phyloP scores from a whole-genome alignment of 2,113 vertebrate genomes.

The Sylvietta virens region DNA sequence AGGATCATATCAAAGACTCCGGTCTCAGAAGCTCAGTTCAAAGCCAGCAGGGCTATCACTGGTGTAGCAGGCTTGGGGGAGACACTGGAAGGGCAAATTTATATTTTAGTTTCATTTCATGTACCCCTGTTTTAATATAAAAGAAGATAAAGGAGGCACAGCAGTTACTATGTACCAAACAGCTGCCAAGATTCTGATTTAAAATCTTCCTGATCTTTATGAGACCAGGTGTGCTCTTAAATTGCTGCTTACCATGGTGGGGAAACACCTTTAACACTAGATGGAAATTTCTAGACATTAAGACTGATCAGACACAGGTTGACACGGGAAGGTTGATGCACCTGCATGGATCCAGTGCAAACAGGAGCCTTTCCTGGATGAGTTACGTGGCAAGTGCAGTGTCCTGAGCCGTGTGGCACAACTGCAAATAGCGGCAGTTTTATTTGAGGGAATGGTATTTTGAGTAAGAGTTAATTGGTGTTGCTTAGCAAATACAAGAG shows the following conservation, averaged over 20 bases:
- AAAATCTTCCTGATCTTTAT: neutral
- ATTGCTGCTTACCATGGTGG: neutral
- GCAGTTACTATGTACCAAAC: neutral
- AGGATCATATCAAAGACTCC: neutral
- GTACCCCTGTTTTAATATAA: neutral
- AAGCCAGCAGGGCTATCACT: neutral
- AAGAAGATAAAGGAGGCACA: neutral
- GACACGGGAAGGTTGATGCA: neutral
- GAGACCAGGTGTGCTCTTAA: neutral
- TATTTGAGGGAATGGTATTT: neutral
- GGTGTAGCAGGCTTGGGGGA: neutral
- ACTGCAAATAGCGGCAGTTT: neutral
- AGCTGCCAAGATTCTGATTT: neutral
- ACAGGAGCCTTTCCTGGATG: neutral
- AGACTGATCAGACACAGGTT: neutral
- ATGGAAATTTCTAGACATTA: neutral
- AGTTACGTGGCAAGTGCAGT: neutral
- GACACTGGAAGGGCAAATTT: neutral
- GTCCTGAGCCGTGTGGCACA: neutral
- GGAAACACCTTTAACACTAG: neutral
- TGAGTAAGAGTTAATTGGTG: neutral
- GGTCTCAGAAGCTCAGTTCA: slow-evolving; percentile 7
- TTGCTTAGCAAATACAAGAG: neutral
- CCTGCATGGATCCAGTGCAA: neutral
- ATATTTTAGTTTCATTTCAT: neutral